Evolutionary conservation across 2,888 invertebrate genomes (phyloP).

Genomic region (Marasmarcha lunaedactyla): DNA sequence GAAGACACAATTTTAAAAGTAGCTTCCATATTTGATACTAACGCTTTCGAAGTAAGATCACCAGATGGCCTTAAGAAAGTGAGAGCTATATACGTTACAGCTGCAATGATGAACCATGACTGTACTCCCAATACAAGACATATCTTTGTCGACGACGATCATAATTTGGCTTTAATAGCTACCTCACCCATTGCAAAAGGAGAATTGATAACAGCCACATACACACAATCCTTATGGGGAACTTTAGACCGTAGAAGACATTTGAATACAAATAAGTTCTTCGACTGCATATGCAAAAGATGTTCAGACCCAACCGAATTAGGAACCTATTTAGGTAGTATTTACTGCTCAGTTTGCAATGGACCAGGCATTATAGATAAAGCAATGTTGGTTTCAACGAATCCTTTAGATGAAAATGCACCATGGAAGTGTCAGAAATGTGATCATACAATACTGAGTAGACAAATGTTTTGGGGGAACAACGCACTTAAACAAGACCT

Average conservation of each 20-base stretch:
- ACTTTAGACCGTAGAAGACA: constrained; percentile 75
- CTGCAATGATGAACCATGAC: constrained; percentile 78
- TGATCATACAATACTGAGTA: constrained; percentile 62
- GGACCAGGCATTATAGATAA: constrained; percentile 37
- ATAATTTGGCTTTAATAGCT: constrained; percentile 73
- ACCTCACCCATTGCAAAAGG: constrained; percentile 76
- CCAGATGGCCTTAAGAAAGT: constrained; percentile 57
- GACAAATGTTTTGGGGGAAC: constrained; percentile 73
- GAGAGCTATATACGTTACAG: constrained; percentile 74
- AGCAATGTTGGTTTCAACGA: constrained; percentile 68
- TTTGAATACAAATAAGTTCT: constrained; percentile 74
- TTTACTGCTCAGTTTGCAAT: constrained; percentile 74
- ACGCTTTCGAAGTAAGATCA: constrained; percentile 76
- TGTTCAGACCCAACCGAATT: constrained; percentile 79
- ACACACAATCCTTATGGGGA: constrained; percentile 78
- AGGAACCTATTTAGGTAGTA: constrained; percentile 72
- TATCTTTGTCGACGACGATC: constrained; percentile 70
- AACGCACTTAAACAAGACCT: constrained; percentile 73
- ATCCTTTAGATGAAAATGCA: constrained; percentile 71
- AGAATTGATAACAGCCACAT: constrained; percentile 75
- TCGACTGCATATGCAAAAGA: constrained; percentile 75
- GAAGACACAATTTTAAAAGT: constrained; percentile 71
- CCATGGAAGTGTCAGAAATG: constrained; percentile 77
- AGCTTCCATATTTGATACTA: constrained; percentile 79
- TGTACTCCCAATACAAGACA: constrained; percentile 81